Conservation (phyloP, 2,113 vertebrate genomes). For the Ellobius talpinus region DNA sequence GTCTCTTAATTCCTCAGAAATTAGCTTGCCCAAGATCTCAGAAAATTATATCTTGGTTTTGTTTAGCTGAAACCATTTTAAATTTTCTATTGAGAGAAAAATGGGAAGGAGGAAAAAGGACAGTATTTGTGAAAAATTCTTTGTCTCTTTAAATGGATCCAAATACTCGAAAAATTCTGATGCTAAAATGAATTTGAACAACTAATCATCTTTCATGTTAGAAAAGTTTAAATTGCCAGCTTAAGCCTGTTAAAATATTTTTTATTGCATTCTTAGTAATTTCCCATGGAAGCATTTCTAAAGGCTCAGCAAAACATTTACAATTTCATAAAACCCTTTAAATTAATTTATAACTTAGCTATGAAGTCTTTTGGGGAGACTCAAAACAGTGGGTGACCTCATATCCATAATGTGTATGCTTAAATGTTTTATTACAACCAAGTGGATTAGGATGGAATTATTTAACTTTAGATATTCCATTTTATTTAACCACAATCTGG, state of each 20-base stretch:
- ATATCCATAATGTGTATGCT: slow-evolving; percentile 81
- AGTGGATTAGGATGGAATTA: slow-evolving; percentile 77
- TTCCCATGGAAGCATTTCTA: slow-evolving; percentile 83
- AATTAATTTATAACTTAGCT: slow-evolving; percentile 85
- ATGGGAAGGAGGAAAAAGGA: neutral
- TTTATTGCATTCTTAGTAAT: slow-evolving; percentile 80
- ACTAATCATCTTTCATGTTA: slow-evolving; percentile 65
- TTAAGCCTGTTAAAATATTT: slow-evolving; percentile 80
- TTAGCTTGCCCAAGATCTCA: neutral
- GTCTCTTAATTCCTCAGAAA: slow-evolving; percentile 35
- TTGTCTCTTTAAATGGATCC: slow-evolving; percentile 55
- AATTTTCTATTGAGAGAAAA: slow-evolving; percentile 9
- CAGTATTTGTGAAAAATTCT: slow-evolving; percentile 22
- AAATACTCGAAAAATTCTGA: slow-evolving; percentile 51
- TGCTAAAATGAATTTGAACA: slow-evolving; percentile 68
- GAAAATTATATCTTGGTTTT: neutral
- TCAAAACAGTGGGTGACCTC: slow-evolving; percentile 83
- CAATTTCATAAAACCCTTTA: slow-evolving; percentile 82
- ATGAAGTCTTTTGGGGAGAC: slow-evolving; percentile 80
- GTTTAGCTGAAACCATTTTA: slow-evolving; percentile 41
- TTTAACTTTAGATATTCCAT: slow-evolving; percentile 74
- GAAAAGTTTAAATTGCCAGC: slow-evolving; percentile 76
- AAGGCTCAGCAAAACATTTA: slow-evolving; percentile 83
- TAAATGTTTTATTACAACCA: slow-evolving; percentile 80
- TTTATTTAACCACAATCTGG: slow-evolving; percentile 77